These are phyloP conservation scores for Helicolenus hilgendorfi DNA, from an alignment of 2,797 vertebrate species.

Conservation along the genomic window DNA sequence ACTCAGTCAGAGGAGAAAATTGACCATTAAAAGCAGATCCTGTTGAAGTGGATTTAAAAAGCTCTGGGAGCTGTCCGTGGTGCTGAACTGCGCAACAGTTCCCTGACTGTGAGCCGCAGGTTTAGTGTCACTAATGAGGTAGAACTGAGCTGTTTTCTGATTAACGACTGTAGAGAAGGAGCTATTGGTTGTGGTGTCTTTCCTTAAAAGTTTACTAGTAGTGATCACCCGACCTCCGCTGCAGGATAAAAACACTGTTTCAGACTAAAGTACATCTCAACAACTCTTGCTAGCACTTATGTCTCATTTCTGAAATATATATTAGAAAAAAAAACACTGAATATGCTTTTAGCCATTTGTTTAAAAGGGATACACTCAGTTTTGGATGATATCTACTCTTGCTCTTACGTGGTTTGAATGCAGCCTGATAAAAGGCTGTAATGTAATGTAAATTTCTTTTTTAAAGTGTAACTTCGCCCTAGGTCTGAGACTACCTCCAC, in stretches of 20 bases:
- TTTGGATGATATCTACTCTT: background rate
- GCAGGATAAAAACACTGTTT: background rate
- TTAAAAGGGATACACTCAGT: background rate
- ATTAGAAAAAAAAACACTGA: background rate
- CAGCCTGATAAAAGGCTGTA: background rate
- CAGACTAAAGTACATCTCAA: background rate
- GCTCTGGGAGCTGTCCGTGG: constrained; percentile 20
- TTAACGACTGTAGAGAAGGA: background rate
- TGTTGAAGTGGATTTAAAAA: background rate
- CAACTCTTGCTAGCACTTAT: background rate
- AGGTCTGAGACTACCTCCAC: background rate
- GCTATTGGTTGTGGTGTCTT: background rate
- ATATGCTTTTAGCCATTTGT: background rate
- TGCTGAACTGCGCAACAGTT: constrained; percentile 1
- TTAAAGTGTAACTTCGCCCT: background rate
- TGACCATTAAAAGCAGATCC: background rate
- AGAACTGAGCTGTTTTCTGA: background rate
- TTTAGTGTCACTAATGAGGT: background rate
- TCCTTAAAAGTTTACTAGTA: background rate
- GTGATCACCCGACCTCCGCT: background rate
- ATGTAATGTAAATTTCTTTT: background rate
- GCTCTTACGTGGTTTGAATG: background rate
- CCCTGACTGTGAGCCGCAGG: background rate
- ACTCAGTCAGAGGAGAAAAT: background rate
- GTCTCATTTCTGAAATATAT: background rate